These are phyloP conservation scores for Centropus unirufus DNA, from an alignment of 2,113 vertebrate species.

Conservation along the genomic window DNA sequence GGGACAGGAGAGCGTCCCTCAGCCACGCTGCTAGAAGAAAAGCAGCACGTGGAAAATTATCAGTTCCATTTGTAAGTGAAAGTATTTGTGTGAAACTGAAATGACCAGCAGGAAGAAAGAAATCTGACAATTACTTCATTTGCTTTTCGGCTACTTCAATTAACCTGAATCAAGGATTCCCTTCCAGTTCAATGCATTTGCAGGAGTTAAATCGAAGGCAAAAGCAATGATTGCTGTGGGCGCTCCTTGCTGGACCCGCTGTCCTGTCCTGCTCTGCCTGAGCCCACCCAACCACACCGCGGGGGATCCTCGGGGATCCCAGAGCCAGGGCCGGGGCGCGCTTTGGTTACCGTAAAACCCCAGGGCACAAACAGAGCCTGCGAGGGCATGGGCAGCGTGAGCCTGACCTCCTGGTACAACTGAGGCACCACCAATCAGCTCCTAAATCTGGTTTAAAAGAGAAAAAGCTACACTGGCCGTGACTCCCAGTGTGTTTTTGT, in stretches of 20 bases:
- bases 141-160: not conserved
- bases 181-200: not conserved
- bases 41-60: not conserved
- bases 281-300: too few relatives aligned
- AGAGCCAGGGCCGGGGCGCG: too few relatives aligned
- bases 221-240: too few relatives aligned
- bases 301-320: too few relatives aligned
- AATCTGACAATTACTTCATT: not conserved
- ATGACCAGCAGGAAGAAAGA: not conserved
- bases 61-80: not conserved
- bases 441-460: not conserved
- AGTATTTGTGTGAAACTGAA: not conserved
- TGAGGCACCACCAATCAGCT: not conserved
- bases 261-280: too few relatives aligned
- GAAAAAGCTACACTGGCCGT: not conserved
- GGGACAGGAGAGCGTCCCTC: not conserved
- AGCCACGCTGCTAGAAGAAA: not conserved
- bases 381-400: too few relatives aligned
- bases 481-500: not conserved
- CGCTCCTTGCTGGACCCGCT: too few relatives aligned
- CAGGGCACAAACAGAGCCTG: too few relatives aligned
- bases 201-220: not conserved
- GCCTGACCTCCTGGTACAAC: not conserved
- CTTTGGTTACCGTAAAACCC: fast-evolving
- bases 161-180: not conserved